Conservation (phyloP, 2,797 vertebrate genomes). For the Ispidina lecontei region DNA sequence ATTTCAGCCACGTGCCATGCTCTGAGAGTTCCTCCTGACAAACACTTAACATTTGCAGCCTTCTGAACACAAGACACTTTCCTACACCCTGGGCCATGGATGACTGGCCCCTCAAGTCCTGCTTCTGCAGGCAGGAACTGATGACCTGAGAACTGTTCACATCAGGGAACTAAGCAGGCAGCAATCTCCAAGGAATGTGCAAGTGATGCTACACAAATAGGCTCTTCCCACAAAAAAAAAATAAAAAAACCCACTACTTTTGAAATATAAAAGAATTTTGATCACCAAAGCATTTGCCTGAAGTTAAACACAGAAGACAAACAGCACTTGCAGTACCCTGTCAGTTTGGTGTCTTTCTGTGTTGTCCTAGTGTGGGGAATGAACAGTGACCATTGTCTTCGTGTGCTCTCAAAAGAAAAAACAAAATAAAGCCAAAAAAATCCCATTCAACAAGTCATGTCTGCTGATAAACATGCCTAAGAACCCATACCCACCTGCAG, state of each 20-base stretch:
- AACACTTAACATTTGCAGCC: conserved; percentile 22
- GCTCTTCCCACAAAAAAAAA: neutral
- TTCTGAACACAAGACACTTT: neutral
- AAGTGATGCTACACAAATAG: neutral
- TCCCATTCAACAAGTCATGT: neutral
- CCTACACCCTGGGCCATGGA: conserved; percentile 1
- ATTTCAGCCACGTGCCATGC: conserved; percentile 8
- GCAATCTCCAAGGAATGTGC: neutral
- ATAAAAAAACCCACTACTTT: neutral
- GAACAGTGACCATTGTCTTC: neutral
- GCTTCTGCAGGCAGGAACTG: conserved; percentile 8
- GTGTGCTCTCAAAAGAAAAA: neutral
- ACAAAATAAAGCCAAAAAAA: neutral
- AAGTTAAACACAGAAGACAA: neutral
- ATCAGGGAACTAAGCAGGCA: conserved; percentile 18
- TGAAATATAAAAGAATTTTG: neutral
- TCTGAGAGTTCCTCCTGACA: conserved; percentile 31
- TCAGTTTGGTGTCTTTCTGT: neutral
- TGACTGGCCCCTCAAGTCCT: neutral
- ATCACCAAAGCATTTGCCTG: neutral
- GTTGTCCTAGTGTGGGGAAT: neutral
- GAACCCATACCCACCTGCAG: neutral
- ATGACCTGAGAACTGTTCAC: conserved; percentile 17
- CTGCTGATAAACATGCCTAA: neutral
- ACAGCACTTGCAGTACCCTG: neutral